A percentile compares a stretch with the other conserved stretches of the same genome.
Evolutionary conservation across 2,797 vertebrate genomes (phyloP).

Genomic region (Threskiornis aethiopicus): DNA sequence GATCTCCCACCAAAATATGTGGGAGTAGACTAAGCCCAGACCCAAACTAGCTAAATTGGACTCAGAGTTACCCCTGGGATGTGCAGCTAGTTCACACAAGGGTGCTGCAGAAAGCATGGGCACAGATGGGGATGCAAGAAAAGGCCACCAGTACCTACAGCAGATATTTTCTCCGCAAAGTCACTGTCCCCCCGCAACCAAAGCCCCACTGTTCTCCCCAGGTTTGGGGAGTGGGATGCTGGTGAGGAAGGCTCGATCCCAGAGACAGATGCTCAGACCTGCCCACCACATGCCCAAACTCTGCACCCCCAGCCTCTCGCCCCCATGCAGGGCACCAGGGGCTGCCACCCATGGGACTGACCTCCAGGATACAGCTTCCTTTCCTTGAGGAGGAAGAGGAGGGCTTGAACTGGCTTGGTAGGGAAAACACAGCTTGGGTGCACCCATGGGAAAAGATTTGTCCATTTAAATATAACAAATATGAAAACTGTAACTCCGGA

Average conservation of each 20-base stretch:
- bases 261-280: not conserved
- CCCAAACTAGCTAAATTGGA: not conserved
- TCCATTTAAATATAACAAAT: not conserved
- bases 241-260: not conserved
- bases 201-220: not conserved
- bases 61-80: not conserved
- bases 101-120: fast-evolving
- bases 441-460: not conserved
- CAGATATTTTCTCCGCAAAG: not conserved
- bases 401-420: not conserved
- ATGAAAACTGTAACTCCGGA: not conserved
- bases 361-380: not conserved
- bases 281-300: not conserved
- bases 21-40: not conserved
- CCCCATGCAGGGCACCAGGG: too few species aligned
- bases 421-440: not conserved
- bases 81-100: not conserved
- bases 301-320: not conserved
- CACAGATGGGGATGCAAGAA: not conserved
- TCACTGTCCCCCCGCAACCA: fast-evolving
- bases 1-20: not conserved
- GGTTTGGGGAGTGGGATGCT: not conserved
- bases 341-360: not conserved
- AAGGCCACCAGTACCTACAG: not conserved
- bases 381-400: not conserved